phyloP scores from a whole-genome alignment of 2,888 invertebrate species.

The Drepanosiphum platanoidis region DNA sequence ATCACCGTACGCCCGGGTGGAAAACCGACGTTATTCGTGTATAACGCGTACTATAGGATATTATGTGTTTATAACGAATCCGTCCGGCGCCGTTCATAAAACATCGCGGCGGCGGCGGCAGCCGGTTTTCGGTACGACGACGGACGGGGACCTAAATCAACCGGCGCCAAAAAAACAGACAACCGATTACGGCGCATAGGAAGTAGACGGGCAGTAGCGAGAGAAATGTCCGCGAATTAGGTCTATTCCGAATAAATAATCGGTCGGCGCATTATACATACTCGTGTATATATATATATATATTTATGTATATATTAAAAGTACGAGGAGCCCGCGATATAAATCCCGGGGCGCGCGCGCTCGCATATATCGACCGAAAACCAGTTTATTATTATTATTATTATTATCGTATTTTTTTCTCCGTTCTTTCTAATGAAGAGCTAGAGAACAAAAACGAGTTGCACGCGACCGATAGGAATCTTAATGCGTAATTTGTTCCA shows the following conservation, averaged over 20 bases:
- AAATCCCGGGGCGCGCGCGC: constrained; percentile 29
- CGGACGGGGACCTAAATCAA: constrained; percentile 24
- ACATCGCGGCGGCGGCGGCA: not conserved
- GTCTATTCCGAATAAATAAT: constrained; percentile 37
- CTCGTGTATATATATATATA: not conserved
- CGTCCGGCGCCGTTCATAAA: not conserved
- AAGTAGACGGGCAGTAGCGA: not conserved
- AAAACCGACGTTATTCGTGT: no score
- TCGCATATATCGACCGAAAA: constrained; percentile 9
- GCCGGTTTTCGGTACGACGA: constrained; percentile 1
- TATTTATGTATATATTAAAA: not conserved
- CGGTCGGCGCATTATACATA: not conserved
- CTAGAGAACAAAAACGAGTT: constrained; percentile 30
- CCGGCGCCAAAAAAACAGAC: constrained; percentile 43
- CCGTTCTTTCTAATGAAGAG: not conserved
- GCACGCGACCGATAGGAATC: constrained; percentile 43
- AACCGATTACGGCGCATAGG: constrained; percentile 28
- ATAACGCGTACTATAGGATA: no score
- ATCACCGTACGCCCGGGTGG: no score
- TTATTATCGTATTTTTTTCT: no score
- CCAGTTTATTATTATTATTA: no score
- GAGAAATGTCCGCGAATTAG: constrained; percentile 4
- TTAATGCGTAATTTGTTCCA: constrained; percentile 47
- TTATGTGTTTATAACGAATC: no score
- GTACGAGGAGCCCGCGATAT: not conserved